These are phyloP conservation scores for Tipula confusa DNA, from an alignment of 2,888 invertebrate species.

Conservation along the genomic window DNA sequence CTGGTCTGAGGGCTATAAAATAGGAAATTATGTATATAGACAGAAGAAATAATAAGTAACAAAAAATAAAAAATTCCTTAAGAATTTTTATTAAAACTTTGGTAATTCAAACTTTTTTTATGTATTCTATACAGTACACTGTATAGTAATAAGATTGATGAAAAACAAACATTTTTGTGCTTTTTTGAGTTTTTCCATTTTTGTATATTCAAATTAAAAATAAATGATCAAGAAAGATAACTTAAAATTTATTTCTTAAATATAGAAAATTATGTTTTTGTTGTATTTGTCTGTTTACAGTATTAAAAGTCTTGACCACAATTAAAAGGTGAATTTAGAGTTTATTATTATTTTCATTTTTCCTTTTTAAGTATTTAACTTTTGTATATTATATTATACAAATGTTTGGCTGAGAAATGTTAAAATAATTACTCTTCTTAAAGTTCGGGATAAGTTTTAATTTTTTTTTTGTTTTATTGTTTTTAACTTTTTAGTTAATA, in stretches of 20 bases:
- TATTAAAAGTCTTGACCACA: slow-evolving; percentile 20
- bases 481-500: background rate
- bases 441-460: background rate
- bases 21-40: background rate
- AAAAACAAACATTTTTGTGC: background rate
- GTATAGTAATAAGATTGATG: background rate
- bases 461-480: background rate
- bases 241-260: background rate
- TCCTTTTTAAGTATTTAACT: background rate
- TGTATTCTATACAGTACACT: background rate
- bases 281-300: slow-evolving; percentile 14
- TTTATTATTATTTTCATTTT: background rate
- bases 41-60: background rate
- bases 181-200: background rate
- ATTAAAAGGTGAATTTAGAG: slow-evolving; percentile 7
- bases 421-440: slow-evolving; percentile 3
- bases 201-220: slow-evolving; percentile 14
- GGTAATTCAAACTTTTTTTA: background rate
- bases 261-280: background rate
- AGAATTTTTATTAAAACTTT: slow-evolving; percentile 6
- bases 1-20: background rate
- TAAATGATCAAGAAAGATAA: slow-evolving; percentile 25
- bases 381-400: background rate
- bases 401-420: background rate
- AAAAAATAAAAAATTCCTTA: background rate